Evolutionary conservation across 2,888 invertebrate species (phyloP).

Genomic region (Rhagonycha lutea): DNA sequence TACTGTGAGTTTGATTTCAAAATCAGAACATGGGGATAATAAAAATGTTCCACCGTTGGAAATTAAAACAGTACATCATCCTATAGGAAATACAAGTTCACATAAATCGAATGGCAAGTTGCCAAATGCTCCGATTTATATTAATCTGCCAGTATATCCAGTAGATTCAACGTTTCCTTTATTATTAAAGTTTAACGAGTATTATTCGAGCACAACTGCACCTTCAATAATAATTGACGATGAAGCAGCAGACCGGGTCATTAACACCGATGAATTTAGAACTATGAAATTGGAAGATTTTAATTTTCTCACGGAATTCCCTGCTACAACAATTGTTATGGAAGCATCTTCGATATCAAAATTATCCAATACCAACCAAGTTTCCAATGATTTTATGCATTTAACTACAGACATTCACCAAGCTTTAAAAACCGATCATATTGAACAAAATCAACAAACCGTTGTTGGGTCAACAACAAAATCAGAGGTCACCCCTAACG

Average conservation of each 20-base stretch:
- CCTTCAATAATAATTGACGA: conserved; percentile 17
- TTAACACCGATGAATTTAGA: conserved; percentile 31
- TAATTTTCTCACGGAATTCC: conserved; percentile 34
- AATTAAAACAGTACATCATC: neutral
- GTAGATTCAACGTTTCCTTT: conserved; percentile 30
- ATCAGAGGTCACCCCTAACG: neutral
- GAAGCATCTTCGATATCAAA: neutral
- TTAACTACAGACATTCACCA: neutral
- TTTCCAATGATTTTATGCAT: neutral
- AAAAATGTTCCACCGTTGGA: neutral
- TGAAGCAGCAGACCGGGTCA: conserved; percentile 29
- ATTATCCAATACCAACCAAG: neutral
- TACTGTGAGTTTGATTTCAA: too few species aligned
- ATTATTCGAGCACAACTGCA: conserved; percentile 25
- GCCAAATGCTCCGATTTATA: conserved; percentile 22
- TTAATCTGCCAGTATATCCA: conserved; percentile 35
- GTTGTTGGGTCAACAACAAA: neutral
- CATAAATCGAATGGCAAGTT: neutral
- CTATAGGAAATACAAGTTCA: neutral
- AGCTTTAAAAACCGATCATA: neutral
- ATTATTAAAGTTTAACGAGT: conserved; percentile 30
- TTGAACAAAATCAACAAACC: neutral
- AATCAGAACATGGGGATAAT: neutral
- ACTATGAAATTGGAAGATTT: conserved; percentile 36
- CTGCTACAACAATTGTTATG: conserved; percentile 11